Base-by-base conservation (phyloP, 2,888 invertebrate genomes). In the Quadroppia sp. region DNA sequence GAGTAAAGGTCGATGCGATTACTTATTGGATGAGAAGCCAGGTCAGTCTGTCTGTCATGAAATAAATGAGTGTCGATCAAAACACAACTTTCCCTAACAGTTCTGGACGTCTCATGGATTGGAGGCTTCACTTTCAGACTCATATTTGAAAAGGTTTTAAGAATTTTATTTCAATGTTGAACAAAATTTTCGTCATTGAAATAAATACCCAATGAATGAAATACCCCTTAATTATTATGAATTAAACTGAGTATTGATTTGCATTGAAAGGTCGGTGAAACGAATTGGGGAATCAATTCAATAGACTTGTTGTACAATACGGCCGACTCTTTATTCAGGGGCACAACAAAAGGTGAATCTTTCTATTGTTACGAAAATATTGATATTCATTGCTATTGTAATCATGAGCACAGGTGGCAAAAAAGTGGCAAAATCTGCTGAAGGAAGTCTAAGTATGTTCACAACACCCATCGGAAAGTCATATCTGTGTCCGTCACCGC, bases 401-500 rank as follows among this genome's bases (percentile, higher is more conserved):
- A 23, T 72, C 23, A 45, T 45, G n/a, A n/a, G 36, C 36, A 36
- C 40, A 32, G 75, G 71, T 67, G 78, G 71, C 4, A 75, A 75
- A 53, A 71, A 64, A 28, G 74, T 75, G 11, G 70, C 53, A 6
- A 28, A 32, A 11, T 28, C 64, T 1, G 20, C 48, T 13, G 73
- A 75, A 40, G 77, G 78, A 15, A 75, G 77, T 61, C 25, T 76
- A 4, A 74, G 71, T 9, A 83, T 91, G 76, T 92, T 92, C 80
- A 89, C 90, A 0, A 93, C 93, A 0, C 92, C 92, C 0, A 90
- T 93, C 11, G 92, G 92, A 23, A 90, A 91, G 81, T 91, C 92
- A 0, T 93, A 88, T 82, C 85, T 87, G 72, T 94, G 94, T 81
- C 79, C 79, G n/a, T 76, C 78, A 20, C 78, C 78, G 28, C 75